Evolutionary conservation across 2,888 invertebrate genomes (phyloP).

Genomic region (Ichneumon xanthorius): DNA sequence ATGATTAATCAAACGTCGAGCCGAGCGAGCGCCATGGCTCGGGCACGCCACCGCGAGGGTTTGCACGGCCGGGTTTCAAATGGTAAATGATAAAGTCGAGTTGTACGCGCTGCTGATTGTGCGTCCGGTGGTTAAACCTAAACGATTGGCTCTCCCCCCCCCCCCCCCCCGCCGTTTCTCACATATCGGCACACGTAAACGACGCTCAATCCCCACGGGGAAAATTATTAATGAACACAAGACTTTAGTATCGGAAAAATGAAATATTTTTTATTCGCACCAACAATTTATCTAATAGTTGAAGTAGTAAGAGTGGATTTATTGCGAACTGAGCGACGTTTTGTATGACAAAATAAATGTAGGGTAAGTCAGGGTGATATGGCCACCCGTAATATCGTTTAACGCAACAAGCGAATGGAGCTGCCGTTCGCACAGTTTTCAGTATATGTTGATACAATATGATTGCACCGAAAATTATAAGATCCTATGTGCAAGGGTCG

Average conservation of each 20-base stretch:
- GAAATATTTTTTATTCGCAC: not conserved
- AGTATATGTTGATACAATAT: too few relatives aligned
- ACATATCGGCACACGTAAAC: slow-evolving; percentile 33
- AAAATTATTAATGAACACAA: slow-evolving; percentile 26
- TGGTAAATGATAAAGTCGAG: slow-evolving; percentile 64
- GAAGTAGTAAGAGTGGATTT: not conserved
- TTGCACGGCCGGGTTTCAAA: slow-evolving; percentile 38
- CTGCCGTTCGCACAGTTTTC: too few relatives aligned
- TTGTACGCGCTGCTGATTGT: slow-evolving; percentile 57
- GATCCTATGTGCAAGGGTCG: too few relatives aligned
- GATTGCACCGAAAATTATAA: too few relatives aligned
- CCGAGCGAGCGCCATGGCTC: not conserved
- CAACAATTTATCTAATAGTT: not conserved
- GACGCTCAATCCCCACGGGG: slow-evolving; percentile 30
- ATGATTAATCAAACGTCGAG: slow-evolving; percentile 67
- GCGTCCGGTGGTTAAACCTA: slow-evolving; percentile 20
- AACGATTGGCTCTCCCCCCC: slow-evolving; percentile 39
- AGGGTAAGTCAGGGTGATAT: too few relatives aligned
- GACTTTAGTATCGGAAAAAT: not conserved
- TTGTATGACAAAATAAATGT: not conserved
- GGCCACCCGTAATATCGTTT: too few relatives aligned
- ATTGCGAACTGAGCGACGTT: not conserved
- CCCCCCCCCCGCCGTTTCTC: slow-evolving; percentile 22
- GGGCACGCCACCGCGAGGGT: slow-evolving; percentile 49
- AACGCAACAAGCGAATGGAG: too few relatives aligned